Base-by-base conservation (phyloP, 2,797 vertebrate species). In the Chaunax sp. region DNA sequence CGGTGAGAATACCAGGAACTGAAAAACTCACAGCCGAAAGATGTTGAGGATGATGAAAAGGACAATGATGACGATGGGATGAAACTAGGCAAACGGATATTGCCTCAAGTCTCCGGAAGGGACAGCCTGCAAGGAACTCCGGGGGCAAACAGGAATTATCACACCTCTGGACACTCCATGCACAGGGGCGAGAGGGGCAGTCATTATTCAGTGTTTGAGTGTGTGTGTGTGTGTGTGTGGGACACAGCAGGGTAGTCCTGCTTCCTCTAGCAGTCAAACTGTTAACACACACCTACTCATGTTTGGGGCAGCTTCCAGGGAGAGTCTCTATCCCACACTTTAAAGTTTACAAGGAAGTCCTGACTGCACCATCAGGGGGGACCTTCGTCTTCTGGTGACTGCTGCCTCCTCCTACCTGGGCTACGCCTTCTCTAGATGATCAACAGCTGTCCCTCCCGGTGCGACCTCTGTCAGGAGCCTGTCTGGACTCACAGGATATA, bases 331-430 rank as follows among this genome's bases (percentile, higher is more conserved):
- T 77, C 73, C 60, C 78, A 78, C 55, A 56, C 19, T 44, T 82
- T 58, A 72, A 92, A 81, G 90, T 92, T 93, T 93, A 92, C 91
- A 91, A 87, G 83, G 88, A 90, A 77, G 72, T 82, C 82, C 79
- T 62, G 57, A 78, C 80, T 71, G 25, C 81, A 64, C 71, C 83
- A 76, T 78, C 75, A 56, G 75, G 72, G 50, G 50, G 73, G 81
- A 76, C 80, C 52, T 62, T 63, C 1, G 30, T 75, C 75, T 77
- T 69, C 73, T 63, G 69, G 75, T 69, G 80, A 83, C 80, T 87
- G 85, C 89, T 80, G 84, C 85, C 87, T 85, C 78, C 72, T 74
- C 75, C 72, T 73, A 66, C 77, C 69, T 54, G 68, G 70, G 83
- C 87, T 72, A 59, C 60, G 60, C 82, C 86, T 80, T 72, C 75